Evolutionary conservation across 2,888 invertebrate species (phyloP), one percentile per base, ranked within the genome.

Genomic region (Nomada ruficornis): DNA sequence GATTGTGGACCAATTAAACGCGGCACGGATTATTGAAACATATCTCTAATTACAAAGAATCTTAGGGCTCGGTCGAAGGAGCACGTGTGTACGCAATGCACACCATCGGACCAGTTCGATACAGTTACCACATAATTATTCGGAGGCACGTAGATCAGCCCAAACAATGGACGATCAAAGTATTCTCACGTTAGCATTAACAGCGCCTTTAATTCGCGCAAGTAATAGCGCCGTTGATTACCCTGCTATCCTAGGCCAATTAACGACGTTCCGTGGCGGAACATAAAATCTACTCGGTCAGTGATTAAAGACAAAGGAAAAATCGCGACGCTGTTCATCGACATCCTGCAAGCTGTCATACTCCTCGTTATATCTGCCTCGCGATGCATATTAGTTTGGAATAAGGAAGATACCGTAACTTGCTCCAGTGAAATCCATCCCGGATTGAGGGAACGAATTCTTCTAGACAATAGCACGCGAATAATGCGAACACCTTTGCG

Each of bases 181-280:
- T 79, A 71, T 86, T 88, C 88, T 83, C 88, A 88, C 84, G 87
- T 88, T 86, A 82, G 80, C 84, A 78, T 88, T 83, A 86, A 86
- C 76, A 85, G 64, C 70, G 77, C 80, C 82, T 86, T 88, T 88
- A 88, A 88, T 88, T 88, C 82, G 87, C 75, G 62, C 84, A 60
- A 79, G 80, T 87, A 87, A 88, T 77, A 77, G 80, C 75, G 55
- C 50, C 71, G 85, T 69, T 88, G 85, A 88, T 84, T 87, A 88
- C 83, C 81, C 63, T 71, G 78, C 74, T 76, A 71, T 71, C 82
- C 62, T 74, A 20, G 79, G 65, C 88, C 88, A 88, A 88, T 88
- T 87, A 88, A 81, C 77, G 75, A 73, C 80, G 80, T 63, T 80
- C 83, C 78, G 47, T 73, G 74, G 50, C 47, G 73, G 67, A 77